Percentiles rank a stretch among this genome's conserved stretches.
Evolutionary conservation across 2,888 invertebrate genomes (phyloP).

Genomic region (Seira sanloemensis): DNA sequence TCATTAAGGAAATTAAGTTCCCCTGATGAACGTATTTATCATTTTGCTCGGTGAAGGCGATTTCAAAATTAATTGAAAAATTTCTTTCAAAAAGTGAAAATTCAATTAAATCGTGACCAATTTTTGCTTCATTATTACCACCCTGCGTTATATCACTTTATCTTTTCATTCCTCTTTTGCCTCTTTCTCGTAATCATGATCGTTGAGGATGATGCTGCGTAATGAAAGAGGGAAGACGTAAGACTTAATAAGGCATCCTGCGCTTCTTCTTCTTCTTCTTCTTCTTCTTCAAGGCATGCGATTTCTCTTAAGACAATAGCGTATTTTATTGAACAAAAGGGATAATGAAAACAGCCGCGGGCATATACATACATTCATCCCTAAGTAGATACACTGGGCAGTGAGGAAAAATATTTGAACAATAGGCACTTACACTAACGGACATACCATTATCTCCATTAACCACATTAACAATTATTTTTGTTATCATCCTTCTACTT

Average conservation of each 20-base stretch:
- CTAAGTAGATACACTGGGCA: background rate
- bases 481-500: too few relatives aligned
- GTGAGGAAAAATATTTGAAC: background rate
- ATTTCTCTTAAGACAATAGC: constrained; percentile 51
- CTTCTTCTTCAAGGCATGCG: too few relatives aligned
- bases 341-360: constrained; percentile 44
- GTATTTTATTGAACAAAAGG: constrained; percentile 39
- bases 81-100: constrained; percentile 46
- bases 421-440: constrained; percentile 11
- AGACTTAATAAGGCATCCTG: background rate
- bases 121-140: too few relatives aligned
- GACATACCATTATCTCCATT: too few relatives aligned
- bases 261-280: too few relatives aligned
- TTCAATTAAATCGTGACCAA: constrained; percentile 44
- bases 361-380: too few relatives aligned
- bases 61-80: background rate
- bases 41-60: too few relatives aligned
- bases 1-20: too few relatives aligned
- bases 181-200: background rate
- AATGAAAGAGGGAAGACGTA: background rate
- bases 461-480: background rate
- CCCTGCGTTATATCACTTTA: too few relatives aligned
- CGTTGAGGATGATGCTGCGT: background rate
- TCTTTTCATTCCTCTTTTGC: too few relatives aligned
- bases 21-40: too few relatives aligned